Evolutionary conservation across 1,140 invertebrate species (phyloP), one percentile per base, ranked within the genome.

Genomic region (Watersipora subatra): DNA sequence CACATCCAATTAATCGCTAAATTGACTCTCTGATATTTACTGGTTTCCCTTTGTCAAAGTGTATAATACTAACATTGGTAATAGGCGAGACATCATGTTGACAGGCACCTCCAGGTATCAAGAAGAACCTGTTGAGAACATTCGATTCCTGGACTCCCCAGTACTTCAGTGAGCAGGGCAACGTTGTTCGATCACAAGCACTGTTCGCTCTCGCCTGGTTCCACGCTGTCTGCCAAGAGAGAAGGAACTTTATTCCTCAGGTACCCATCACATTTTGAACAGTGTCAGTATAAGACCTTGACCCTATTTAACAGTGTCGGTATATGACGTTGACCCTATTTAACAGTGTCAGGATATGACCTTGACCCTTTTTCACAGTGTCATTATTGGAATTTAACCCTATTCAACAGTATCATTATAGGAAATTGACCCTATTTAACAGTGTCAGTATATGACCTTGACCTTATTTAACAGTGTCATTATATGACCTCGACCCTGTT

Each of bases 181-280:
- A 76, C 68, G 73, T 85, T 78, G 62, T 74, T 12, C 64, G 79
- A 2, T 68, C 79, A 22, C 83, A 83, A 70, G 81, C 86, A 24
- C 80, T 87, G 46, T 88, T 92, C 74, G 82, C 86, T 1, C 73
- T 92, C 12, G 85, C 88, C 7, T 91, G 88, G 86, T 83, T 92
- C 64, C 91, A 94, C 76, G 90, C 92, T 0, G 83, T 93, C 2
- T 76, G 94, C 22, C 91, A 94, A 75, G 92, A 96, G 79, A 83
- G 93, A 61, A 81, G 92, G 67, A 88, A 85, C 67, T 94, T 86
- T 74, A 90, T 93, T 69, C 90, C 89, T 3, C 87, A 89, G 73
- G 82, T 82, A 67, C 34, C 63, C 57, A 59, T 59, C 46, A 24
- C n/a, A 24, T 19, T 26, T 12, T n/a, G n/a, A 28, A 57, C 20